Evolutionary conservation across 2,797 vertebrate species (phyloP), one percentile per base, ranked within the genome.

Genomic region (Chaunax sp.): DNA sequence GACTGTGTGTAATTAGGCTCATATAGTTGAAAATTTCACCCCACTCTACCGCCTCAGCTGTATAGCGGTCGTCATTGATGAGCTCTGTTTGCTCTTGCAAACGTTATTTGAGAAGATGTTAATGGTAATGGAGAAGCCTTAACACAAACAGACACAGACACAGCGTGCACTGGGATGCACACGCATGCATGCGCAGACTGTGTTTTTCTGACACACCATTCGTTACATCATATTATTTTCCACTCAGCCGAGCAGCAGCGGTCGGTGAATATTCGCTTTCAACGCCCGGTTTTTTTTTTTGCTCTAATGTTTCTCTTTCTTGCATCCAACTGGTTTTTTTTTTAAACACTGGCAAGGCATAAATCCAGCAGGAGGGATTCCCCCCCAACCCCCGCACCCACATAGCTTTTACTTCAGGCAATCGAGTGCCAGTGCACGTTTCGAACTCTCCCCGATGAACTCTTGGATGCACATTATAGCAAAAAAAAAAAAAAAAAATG

Each of bases 171-270:
- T 6, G 14, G 16, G 28, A n/a, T 55, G 12, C 22, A 41, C 22
- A 6, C 62, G 25, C 49, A 75, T 7, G 19, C 44, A 59, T 18
- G 13, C 52, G 43, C 60, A 81, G 57, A 65, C 58, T 66, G 40
- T 26, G 68, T 62, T 64, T 56, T 64, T 79, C 83, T 82, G 86
- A 87, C 82, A 81, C 72, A 40, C 72, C 70, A 57, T 88, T 87
- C 83, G 86, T 90, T 81, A 84, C 85, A 79, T 86, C 88, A 87
- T 81, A 78, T 81, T 87, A 89, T 87, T 91, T 90, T 89, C 90
- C 86, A 79, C 75, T 87, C 79, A 72, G 80, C 72, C 78, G 78
- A 77, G 79, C 83, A 82, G 73, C 75, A 69, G 60, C 75, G 23
- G 10, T 74, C n/a, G n/a, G n/a, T 75, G 81, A 86, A 84, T 87